Base-by-base conservation (phyloP, 2,888 invertebrate species). In the Bombylius major region DNA sequence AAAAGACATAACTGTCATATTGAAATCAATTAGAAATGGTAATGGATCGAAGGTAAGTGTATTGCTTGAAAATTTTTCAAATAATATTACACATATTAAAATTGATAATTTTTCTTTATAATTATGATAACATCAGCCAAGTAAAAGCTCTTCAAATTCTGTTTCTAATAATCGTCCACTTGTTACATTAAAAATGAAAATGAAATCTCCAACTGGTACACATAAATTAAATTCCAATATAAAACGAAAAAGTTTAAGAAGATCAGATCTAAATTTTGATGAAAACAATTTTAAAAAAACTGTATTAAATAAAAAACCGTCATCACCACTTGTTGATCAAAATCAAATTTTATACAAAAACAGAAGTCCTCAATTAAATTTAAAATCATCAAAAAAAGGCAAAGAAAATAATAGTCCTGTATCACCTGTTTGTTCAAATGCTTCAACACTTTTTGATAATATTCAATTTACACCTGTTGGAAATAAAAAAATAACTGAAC, bases 1-100 rank as follows among this genome's bases (percentile, higher is more conserved):
- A 65, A 83, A 82, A 72, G 84, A 86, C 66, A 77, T 87, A 5
- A 76, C 81, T 61, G 71, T 86, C 5, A 78, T 81, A 8, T 76
- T 84, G 14, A 85, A 84, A 67, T 79, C 83, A 51, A 65, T 78
- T 33, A 64, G 65, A 45, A 68, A 64, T 46, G 55, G 44, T 32
- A 12, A 36, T 3, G 39, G 31, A 6, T 9, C 53, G 51, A 59
- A 56, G 31, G 32, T 55, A 47, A 53, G 23, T 23, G 23, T 2
- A 23, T 23, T 23, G 23, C 1, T 23, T 1, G 23, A 23, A 3
- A 23, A 23, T 23, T 3, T 23, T 23, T 3, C 23, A 23, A 23
- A 2, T 23, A 2, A 23, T 23, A 23, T 23, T 23, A 23, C 3
- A 23, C 23, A 23, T 23, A 23, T 23, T 23, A 23, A 23, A 23